Evolutionary conservation across 2,888 invertebrate species (phyloP), one percentile per base, ranked within the genome.

Genomic region (Latheticus oryzae): DNA sequence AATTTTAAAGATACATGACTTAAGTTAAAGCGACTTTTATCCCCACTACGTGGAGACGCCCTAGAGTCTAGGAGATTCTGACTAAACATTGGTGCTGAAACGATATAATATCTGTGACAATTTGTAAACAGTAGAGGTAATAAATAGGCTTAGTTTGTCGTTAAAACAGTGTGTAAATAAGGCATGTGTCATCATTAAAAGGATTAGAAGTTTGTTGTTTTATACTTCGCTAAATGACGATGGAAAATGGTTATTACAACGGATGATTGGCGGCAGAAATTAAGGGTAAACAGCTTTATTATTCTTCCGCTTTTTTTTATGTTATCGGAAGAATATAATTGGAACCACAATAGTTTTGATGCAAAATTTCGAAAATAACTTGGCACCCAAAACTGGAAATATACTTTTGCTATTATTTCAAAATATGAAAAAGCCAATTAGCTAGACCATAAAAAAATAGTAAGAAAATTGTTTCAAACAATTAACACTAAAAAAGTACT

Each of bases 181-280:
- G 73, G 70, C 65, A 74, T 76, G 73, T 73, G 73, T 75, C 76
- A 75, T 74, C 75, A 73, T 76, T 76, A 76, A 73, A 72, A 71
- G 74, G n/a, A 67, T 73, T 74, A 73, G 61, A 61, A 59, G 62
- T 69, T 68, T 74, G 74, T 74, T 75, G 65, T 72, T 73, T 59
- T 69, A 68, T 63, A 63, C 64, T 68, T 64, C 60, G 63, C 67
- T 68, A 69, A 71, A 69, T 67, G 67, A 65, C 65, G 56, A 55
- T 53, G 58, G 23, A 58, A 48, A 9, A 19, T 19, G 26, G 48
- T 56, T 51, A 54, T 54, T 48, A 54, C 67, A 60, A 64, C 67
- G n/a, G n/a, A 65, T 65, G 63, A 63, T 66, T 62, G 52, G 37
- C 55, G 57, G 61, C 61, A 56, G 48, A 61, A 53, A 54, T 1